These are phyloP conservation scores for Sarotherodon lohbergeri DNA, from an alignment of 2,113 vertebrate species.

Conservation along the genomic window DNA sequence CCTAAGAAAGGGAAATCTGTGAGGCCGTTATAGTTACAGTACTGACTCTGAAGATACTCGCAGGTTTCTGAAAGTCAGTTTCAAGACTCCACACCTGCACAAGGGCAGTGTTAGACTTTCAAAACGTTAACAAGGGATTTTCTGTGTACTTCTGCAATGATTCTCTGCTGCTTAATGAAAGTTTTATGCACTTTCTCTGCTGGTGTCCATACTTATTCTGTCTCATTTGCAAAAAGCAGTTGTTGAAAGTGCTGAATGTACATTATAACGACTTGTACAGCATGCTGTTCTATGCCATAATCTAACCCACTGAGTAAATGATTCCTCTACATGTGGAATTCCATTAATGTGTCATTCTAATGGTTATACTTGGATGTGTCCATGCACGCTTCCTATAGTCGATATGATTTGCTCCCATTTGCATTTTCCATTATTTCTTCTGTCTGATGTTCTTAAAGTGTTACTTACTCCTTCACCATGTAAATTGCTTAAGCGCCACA, in stretches of 20 bases:
- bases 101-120: neutral
- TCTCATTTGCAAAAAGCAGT: neutral
- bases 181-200: constrained; percentile 20
- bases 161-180: constrained; percentile 1
- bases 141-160: neutral
- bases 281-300: constrained; percentile 12
- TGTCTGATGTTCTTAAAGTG: constrained; percentile 27
- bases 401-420: constrained; percentile 16
- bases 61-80: neutral
- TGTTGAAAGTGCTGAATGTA: neutral
- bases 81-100: neutral
- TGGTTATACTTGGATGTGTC: constrained; percentile 14
- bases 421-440: constrained; percentile 48
- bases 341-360: constrained; percentile 25
- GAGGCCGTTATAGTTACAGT: neutral
- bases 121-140: neutral
- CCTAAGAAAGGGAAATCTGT: neutral
- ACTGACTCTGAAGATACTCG: too few species aligned
- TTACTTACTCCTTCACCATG: constrained; percentile 33
- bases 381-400: neutral
- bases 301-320: constrained; percentile 16
- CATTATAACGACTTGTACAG: neutral
- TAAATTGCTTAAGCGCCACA: constrained; percentile 12
- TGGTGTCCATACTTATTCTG: constrained; percentile 11
- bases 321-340: constrained; percentile 20